A percentile compares a stretch with the other conserved stretches of the same genome.
phyloP scores from a whole-genome alignment of 2,888 invertebrate species.

The Carabus problematicus region DNA sequence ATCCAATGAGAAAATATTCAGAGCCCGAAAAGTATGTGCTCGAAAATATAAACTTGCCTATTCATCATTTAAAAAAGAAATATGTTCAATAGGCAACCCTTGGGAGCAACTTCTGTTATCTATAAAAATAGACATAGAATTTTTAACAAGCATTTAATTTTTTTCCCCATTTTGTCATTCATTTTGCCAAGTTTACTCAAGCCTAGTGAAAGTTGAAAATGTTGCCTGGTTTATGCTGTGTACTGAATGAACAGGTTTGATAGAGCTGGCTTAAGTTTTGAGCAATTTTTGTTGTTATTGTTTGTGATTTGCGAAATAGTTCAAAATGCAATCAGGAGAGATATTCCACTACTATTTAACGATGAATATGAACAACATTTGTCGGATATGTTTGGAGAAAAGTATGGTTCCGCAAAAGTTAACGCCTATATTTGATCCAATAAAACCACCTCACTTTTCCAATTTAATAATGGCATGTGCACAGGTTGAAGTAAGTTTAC shows the following conservation, averaged over 20 bases:
- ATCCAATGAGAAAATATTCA: background rate
- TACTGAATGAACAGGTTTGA: conserved; percentile 39
- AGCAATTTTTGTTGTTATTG: conserved; percentile 41
- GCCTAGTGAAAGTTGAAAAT: too few relatives aligned
- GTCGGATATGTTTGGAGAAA: conserved; percentile 58
- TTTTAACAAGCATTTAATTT: too few relatives aligned
- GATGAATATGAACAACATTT: conserved; percentile 58
- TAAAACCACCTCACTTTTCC: conserved; percentile 58
- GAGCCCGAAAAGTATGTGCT: too few relatives aligned
- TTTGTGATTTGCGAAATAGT: conserved; percentile 28
- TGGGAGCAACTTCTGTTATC: too few relatives aligned
- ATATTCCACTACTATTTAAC: conserved; percentile 57
- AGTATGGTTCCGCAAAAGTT: conserved; percentile 52
- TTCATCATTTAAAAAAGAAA: too few relatives aligned
- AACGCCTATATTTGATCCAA: conserved; percentile 59
- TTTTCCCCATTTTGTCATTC: conserved; percentile 13
- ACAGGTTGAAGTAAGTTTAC: conserved; percentile 55
- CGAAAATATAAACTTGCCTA: too few relatives aligned
- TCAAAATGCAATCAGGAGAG: conserved; percentile 53
- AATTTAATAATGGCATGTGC: conserved; percentile 59
- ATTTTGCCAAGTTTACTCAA: too few relatives aligned
- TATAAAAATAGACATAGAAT: too few relatives aligned
- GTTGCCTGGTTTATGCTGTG: conserved; percentile 25
- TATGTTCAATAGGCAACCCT: too few relatives aligned
- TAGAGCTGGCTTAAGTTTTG: conserved; percentile 38